Conservation (phyloP, 1,140 invertebrate species). For the Drosophila micromelanica region DNA sequence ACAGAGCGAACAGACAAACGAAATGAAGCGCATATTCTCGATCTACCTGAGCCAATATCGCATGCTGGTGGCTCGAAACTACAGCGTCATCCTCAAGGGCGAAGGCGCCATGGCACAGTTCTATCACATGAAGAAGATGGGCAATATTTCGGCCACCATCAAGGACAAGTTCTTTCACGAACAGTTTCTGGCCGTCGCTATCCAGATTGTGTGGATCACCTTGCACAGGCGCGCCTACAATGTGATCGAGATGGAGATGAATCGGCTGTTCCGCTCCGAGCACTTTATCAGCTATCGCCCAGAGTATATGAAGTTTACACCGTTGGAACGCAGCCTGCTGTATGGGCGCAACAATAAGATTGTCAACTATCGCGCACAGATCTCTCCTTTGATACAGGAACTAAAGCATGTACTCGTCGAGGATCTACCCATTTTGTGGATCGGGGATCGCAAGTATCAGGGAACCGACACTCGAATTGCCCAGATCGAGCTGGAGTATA, state of each 20-base stretch:
- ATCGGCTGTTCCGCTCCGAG: conserved; percentile 75
- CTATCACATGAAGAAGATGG: conserved; percentile 65
- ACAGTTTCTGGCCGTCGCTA: conserved; percentile 68
- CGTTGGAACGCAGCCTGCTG: conserved; percentile 58
- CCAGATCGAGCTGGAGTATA: conserved; percentile 74
- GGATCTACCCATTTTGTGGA: conserved; percentile 75
- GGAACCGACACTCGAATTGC: conserved; percentile 66
- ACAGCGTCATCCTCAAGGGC: conserved; percentile 68
- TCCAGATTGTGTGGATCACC: conserved; percentile 73
- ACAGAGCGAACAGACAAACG: conserved; percentile 68
- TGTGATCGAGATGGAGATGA: conserved; percentile 76
- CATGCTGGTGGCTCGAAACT: conserved; percentile 73
- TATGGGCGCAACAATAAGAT: conserved; percentile 68
- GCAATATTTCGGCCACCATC: conserved; percentile 66
- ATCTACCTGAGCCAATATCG: conserved; percentile 69
- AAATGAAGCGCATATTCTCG: conserved; percentile 71
- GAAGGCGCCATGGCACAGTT: conserved; percentile 60
- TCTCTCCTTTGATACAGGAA: conserved; percentile 73
- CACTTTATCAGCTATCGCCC: conserved; percentile 59
- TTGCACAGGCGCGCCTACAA: conserved; percentile 70
- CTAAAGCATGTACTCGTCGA: conserved; percentile 54
- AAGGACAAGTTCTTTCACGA: conserved; percentile 70
- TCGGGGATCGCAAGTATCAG: conserved; percentile 77
- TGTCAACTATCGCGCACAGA: conserved; percentile 68
- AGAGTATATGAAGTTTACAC: conserved; percentile 56